These are phyloP conservation scores for Lytechinus pictus DNA, from an alignment of 35 echinoderm and acorn worm genomes.

Conservation along the genomic window DNA sequence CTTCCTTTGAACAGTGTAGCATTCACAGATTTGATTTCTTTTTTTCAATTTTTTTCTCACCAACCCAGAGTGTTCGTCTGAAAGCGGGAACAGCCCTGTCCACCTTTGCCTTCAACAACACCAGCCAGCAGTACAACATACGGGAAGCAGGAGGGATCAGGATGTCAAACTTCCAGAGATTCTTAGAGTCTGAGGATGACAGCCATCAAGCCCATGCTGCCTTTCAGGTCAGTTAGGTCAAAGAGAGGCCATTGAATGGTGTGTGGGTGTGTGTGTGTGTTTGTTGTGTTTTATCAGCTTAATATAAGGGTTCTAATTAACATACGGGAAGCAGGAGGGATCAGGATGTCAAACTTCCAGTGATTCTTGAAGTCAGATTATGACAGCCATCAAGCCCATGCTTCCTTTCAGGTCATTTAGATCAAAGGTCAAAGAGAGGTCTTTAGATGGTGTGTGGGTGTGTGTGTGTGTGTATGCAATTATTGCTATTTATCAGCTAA, in stretches of 20 bases:
- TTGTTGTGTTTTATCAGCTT: too few relatives aligned
- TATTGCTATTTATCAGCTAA: too few relatives aligned
- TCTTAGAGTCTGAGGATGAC: slow-evolving; percentile 85
- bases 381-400: slow-evolving; percentile 83
- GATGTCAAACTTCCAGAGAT: slow-evolving; percentile 81
- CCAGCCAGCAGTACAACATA: slow-evolving; percentile 82
- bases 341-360: slow-evolving; percentile 78
- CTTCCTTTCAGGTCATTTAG: slow-evolving; percentile 81
- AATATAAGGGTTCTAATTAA: neutral
- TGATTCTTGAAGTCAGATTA: slow-evolving; percentile 84
- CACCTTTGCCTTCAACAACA: slow-evolving; percentile 98
- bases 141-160: slow-evolving; percentile 88
- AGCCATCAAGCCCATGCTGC: slow-evolving; percentile 85
- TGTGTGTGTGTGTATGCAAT: too few relatives aligned
- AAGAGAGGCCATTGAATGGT: neutral
- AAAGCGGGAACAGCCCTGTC: slow-evolving; percentile 86
- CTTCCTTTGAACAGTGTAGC: too few relatives aligned
- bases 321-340: slow-evolving; percentile 88
- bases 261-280: neutral
- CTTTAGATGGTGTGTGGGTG: neutral
- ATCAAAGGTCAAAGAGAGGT: neutral
- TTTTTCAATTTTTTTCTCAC: neutral
- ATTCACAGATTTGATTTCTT: neutral
- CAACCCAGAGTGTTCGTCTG: slow-evolving; percentile 64
- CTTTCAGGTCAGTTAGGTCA: slow-evolving; percentile 71